These are phyloP conservation scores for Lagorchestes hirsutus DNA, from an alignment of 2,797 vertebrate genomes.

Conservation along the genomic window DNA sequence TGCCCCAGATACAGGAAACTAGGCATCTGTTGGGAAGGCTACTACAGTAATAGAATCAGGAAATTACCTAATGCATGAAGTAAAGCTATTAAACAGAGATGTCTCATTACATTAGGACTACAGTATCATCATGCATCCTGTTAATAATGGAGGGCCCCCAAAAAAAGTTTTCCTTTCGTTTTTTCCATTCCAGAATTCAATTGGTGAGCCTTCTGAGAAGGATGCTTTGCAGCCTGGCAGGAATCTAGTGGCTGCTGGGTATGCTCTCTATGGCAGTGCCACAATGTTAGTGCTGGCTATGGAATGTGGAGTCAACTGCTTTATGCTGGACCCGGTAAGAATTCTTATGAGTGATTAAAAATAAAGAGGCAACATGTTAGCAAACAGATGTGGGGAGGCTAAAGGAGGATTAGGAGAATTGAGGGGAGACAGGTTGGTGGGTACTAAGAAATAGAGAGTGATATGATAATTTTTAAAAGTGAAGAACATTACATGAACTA, in stretches of 20 bases:
- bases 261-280: slow-evolving; percentile 97
- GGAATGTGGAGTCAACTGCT: slow-evolving; percentile 94
- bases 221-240: slow-evolving; percentile 95
- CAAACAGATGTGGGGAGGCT: neutral
- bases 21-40: slow-evolving; percentile 45
- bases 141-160: neutral
- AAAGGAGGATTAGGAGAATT: neutral
- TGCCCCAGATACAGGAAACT: slow-evolving; percentile 60
- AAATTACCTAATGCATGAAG: neutral
- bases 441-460: neutral
- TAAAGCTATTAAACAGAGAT: neutral
- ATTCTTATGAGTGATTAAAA: neutral
- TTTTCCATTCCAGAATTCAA: slow-evolving; percentile 84
- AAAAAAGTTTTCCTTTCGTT: neutral
- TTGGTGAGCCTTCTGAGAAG: slow-evolving; percentile 90
- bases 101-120: neutral
- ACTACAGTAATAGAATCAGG: slow-evolving; percentile 41
- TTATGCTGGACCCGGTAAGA: slow-evolving; percentile 98
- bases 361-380: neutral
- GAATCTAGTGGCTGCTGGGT: slow-evolving; percentile 95
- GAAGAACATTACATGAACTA: neutral
- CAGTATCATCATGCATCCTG: neutral
- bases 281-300: slow-evolving; percentile 97
- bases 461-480: neutral
- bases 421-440: neutral